Percentiles rank a stretch among this genome's conserved stretches.
phyloP scores from a whole-genome alignment of 2,797 vertebrate genomes.

The Crenuchus spilurus region DNA sequence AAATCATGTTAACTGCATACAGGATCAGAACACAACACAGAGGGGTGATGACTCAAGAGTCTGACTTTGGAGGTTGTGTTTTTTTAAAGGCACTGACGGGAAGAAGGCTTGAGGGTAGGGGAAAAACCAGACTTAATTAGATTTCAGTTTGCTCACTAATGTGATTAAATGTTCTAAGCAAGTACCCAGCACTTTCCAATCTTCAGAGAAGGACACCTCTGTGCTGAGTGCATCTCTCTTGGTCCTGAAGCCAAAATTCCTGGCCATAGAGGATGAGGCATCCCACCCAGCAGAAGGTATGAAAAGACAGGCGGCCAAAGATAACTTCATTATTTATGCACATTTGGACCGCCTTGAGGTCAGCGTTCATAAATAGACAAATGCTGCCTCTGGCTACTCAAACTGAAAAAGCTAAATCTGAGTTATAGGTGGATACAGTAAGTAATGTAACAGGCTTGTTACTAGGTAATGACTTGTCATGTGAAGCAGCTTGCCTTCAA shows the following conservation, averaged over 20 bases:
- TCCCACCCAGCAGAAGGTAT: slow-evolving; percentile 11
- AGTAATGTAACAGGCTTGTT: neutral
- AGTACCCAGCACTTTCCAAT: slow-evolving; percentile 9
- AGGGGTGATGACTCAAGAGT: neutral
- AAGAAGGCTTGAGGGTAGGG: slow-evolving; percentile 9
- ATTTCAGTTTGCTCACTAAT: slow-evolving; percentile 36
- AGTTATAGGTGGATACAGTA: neutral
- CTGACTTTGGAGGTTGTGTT: neutral
- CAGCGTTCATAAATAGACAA: slow-evolving; percentile 12
- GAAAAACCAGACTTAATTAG: slow-evolving; percentile 13
- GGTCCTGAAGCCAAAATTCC: neutral
- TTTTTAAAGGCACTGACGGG: neutral
- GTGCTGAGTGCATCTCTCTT: neutral
- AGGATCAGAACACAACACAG: neutral
- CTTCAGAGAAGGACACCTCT: slow-evolving; percentile 38
- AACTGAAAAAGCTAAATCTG: neutral
- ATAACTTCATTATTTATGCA: slow-evolving; percentile 37
- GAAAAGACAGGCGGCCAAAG: neutral
- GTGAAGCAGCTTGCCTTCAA: neutral
- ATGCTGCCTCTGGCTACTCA: neutral
- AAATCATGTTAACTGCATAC: neutral
- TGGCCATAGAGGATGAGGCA: slow-evolving; percentile 7
- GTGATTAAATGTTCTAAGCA: slow-evolving; percentile 37
- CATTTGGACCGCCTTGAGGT: slow-evolving; percentile 10
- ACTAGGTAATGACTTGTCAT: neutral